Evolutionary conservation across 2,113 vertebrate species (phyloP).

Genomic region (Anguilla japonica): DNA sequence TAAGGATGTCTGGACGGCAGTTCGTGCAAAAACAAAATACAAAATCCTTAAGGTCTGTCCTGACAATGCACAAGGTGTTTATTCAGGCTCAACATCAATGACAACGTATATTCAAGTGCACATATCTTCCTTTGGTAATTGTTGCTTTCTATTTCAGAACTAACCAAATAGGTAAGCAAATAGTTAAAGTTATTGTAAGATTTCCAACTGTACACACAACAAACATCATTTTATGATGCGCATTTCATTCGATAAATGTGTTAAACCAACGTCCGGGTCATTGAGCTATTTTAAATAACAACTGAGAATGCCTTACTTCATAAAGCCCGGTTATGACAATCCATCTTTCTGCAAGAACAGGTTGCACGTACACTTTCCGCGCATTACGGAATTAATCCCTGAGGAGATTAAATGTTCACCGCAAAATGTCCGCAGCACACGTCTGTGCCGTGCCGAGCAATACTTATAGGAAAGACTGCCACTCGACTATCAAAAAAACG

Average conservation of each 20-base stretch:
- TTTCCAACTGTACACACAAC: neutral
- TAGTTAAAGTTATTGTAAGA: neutral
- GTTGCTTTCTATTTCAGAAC: neutral
- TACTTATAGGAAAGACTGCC: conserved; percentile 20
- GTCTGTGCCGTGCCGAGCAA: conserved; percentile 27
- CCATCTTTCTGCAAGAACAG: conserved; percentile 28
- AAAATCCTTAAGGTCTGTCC: neutral
- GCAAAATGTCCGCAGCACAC: conserved; percentile 38
- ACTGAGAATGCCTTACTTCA: neutral
- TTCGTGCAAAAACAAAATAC: neutral
- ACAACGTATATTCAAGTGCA: neutral
- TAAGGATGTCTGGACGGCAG: neutral
- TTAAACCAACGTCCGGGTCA: neutral
- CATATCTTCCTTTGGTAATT: neutral
- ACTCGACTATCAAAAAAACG: neutral
- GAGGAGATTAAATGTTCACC: conserved; percentile 29
- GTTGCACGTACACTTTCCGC: conserved; percentile 32
- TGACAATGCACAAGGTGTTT: neutral
- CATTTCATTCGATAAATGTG: neutral
- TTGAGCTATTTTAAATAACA: conserved; percentile 19
- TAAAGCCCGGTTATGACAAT: neutral
- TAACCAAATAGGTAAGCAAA: neutral
- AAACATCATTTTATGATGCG: neutral
- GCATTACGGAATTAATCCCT: conserved; percentile 21
- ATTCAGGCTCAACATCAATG: neutral